phyloP scores from a whole-genome alignment of 2,797 vertebrate species.

The Poecile montanus region DNA sequence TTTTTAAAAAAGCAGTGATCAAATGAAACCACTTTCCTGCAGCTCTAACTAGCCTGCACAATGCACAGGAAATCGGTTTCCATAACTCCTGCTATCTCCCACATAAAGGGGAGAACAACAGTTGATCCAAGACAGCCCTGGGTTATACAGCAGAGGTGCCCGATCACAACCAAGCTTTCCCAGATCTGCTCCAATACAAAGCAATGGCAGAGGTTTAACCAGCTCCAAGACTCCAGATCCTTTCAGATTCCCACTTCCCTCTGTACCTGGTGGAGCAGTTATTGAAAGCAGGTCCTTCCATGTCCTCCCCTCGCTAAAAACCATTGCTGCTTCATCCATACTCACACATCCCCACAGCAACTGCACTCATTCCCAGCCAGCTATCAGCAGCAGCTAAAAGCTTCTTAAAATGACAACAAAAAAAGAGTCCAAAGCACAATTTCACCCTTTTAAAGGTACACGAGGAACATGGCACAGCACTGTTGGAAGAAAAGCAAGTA shows the following conservation, averaged over 20 bases:
- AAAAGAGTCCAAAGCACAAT: not conserved
- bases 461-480: not conserved
- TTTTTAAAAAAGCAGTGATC: not conserved
- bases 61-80: not conserved
- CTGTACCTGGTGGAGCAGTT: not conserved
- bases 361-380: not conserved
- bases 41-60: not conserved
- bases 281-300: not conserved
- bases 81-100: not conserved
- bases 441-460: not conserved
- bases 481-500: not conserved
- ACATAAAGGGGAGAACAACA: not conserved
- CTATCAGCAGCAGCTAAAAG: not conserved
- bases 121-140: not conserved
- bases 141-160: rapidly evolving
- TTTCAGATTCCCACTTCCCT: not conserved
- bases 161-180: not conserved
- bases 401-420: not conserved
- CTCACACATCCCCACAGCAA: not conserved
- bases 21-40: not conserved
- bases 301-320: not conserved
- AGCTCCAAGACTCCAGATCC: not conserved
- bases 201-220: not conserved
- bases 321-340: not conserved
- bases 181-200: not conserved